These are phyloP conservation scores for Planiliza haematocheilus DNA, from an alignment of 2,113 vertebrate species.

Conservation along the genomic window DNA sequence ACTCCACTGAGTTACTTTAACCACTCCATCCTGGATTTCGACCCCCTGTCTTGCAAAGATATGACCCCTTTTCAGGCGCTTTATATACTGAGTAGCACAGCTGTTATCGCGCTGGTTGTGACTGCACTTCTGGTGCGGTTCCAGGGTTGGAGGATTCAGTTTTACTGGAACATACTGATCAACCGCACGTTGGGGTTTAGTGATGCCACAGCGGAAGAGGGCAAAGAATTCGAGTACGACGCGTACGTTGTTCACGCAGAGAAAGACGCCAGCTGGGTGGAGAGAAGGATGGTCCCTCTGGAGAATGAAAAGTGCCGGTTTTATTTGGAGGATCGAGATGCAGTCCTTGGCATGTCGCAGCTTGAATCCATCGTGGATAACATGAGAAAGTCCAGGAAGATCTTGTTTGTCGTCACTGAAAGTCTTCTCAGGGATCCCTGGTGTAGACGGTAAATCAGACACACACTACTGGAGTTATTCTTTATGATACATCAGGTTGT, in stretches of 20 bases:
- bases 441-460: slow-evolving; percentile 88
- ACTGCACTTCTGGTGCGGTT: slow-evolving; percentile 84
- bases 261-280: slow-evolving; percentile 88
- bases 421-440: slow-evolving; percentile 89
- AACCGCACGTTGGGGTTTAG: slow-evolving; percentile 89
- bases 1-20: slow-evolving; percentile 90
- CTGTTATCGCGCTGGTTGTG: slow-evolving; percentile 75
- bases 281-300: slow-evolving; percentile 84
- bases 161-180: slow-evolving; percentile 90
- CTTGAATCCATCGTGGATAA: slow-evolving; percentile 88
- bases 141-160: slow-evolving; percentile 93
- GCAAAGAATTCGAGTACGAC: slow-evolving; percentile 84
- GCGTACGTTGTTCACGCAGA: slow-evolving; percentile 90
- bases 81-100: slow-evolving; percentile 82
- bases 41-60: slow-evolving; percentile 91
- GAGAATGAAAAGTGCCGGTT: slow-evolving; percentile 85
- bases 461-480: neutral
- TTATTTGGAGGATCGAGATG: slow-evolving; percentile 91
- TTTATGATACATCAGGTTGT: neutral
- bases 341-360: slow-evolving; percentile 83
- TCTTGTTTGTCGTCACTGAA: slow-evolving; percentile 92
- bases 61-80: slow-evolving; percentile 88
- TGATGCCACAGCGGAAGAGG: slow-evolving; percentile 80
- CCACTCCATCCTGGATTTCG: slow-evolving; percentile 85
- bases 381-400: slow-evolving; percentile 90